phyloP scores from a whole-genome alignment of 2,797 vertebrate species.

The Gymnothorax javanicus region DNA sequence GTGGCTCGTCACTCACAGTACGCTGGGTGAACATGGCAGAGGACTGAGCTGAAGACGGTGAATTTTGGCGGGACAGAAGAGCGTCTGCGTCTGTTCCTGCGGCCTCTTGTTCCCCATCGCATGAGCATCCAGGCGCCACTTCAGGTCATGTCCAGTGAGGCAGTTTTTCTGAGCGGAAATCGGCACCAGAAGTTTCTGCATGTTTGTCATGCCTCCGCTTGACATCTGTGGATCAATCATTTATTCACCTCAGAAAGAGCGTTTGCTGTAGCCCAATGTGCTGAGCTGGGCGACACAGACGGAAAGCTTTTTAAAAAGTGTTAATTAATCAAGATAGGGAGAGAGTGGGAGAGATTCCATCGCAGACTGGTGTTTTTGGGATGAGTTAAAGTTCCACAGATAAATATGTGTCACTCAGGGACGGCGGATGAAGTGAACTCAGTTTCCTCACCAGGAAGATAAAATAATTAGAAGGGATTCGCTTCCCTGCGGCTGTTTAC shows the following conservation, averaged over 20 bases:
- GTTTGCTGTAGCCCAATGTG: background rate
- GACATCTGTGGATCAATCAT: constrained; percentile 15
- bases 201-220: background rate
- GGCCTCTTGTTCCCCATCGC: background rate
- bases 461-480: constrained; percentile 21
- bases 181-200: background rate
- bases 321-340: background rate
- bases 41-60: background rate
- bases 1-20: constrained; percentile 16
- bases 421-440: constrained; percentile 17
- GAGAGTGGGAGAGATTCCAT: background rate
- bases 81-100: too few species aligned
- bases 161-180: background rate
- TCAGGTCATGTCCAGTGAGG: background rate
- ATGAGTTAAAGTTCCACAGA: constrained; percentile 12
- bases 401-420: constrained; percentile 25
- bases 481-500: constrained; percentile 17
- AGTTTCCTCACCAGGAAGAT: constrained; percentile 8
- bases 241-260: constrained; percentile 6
- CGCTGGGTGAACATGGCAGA: background rate
- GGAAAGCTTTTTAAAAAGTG: background rate
- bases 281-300: background rate
- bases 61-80: background rate
- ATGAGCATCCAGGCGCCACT: background rate
- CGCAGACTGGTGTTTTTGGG: background rate